phyloP scores from a whole-genome alignment of 1,140 invertebrate genomes.

The Sinonovacula constricta region DNA sequence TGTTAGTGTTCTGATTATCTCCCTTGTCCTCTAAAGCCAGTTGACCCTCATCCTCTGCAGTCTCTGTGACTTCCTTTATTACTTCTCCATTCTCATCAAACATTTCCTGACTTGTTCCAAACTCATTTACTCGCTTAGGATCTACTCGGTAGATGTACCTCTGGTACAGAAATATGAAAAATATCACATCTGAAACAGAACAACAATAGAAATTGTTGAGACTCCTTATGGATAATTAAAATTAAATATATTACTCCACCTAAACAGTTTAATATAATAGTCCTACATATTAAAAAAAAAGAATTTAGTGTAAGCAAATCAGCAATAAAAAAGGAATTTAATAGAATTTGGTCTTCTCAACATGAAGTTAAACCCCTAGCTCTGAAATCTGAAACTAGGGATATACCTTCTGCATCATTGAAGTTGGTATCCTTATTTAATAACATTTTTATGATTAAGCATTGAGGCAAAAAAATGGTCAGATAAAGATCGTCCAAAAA shows the following conservation, averaged over 20 bases:
- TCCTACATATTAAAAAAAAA: neutral
- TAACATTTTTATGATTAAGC: too few relatives aligned
- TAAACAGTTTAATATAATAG: neutral
- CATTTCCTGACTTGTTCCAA: constrained; percentile 86
- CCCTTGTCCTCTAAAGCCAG: constrained; percentile 20
- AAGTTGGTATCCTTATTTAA: too few relatives aligned
- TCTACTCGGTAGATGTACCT: constrained; percentile 99
- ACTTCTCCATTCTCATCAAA: constrained; percentile 68
- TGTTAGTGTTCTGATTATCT: constrained; percentile 8
- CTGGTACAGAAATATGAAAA: constrained; percentile 99
- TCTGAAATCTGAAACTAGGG: too few relatives aligned
- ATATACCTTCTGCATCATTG: too few relatives aligned
- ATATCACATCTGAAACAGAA: constrained; percentile 91
- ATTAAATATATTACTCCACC: neutral
- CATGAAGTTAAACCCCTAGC: too few relatives aligned
- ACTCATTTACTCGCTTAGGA: constrained; percentile 96
- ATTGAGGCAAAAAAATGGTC: too few relatives aligned
- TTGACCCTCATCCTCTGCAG: constrained; percentile 5
- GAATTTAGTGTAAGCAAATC: too few relatives aligned
- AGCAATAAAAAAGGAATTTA: too few relatives aligned
- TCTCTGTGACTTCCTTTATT: constrained; percentile 15
- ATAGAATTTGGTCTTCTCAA: too few relatives aligned
- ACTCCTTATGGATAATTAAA: too few relatives aligned
- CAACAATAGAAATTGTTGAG: constrained; percentile 40
- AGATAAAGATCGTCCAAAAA: too few relatives aligned